Evolutionary conservation across 2,888 invertebrate genomes (phyloP).

Genomic region (Limenitis arthemis): DNA sequence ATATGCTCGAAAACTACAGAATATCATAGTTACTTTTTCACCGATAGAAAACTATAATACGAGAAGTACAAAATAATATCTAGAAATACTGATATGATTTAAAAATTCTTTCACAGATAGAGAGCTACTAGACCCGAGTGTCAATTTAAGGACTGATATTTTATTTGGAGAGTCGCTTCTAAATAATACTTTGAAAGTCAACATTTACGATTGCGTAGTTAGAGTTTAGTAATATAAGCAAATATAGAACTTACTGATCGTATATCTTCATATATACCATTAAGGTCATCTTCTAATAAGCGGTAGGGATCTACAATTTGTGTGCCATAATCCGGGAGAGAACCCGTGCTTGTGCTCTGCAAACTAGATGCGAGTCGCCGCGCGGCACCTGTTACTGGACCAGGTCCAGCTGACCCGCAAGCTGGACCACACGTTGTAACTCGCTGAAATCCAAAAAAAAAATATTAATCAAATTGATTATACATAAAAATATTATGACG

Average conservation of each 20-base stretch:
- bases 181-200: not conserved
- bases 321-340: slow-evolving; percentile 79
- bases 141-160: no score
- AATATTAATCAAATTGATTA: not conserved
- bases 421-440: slow-evolving; percentile 60
- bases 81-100: no score
- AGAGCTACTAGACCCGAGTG: no score
- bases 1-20: no score
- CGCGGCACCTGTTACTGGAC: slow-evolving; percentile 47
- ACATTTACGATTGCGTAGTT: not conserved
- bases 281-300: slow-evolving; percentile 88
- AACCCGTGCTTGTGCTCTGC: slow-evolving; percentile 86
- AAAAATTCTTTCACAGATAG: no score
- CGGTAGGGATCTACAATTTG: slow-evolving; percentile 88
- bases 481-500: no score
- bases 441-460: slow-evolving; percentile 41
- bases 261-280: slow-evolving; percentile 89
- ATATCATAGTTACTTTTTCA: no score
- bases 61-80: no score
- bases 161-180: not conserved
- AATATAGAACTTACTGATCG: slow-evolving; percentile 75
- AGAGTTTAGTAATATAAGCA: not conserved
- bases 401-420: slow-evolving; percentile 44
- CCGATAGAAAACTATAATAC: no score
- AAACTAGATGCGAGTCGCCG: slow-evolving; percentile 75